phyloP scores from a whole-genome alignment of 30 jellyfish, hydroid and myxozoan genomes.

The Pseudorhiza aurosa region DNA sequence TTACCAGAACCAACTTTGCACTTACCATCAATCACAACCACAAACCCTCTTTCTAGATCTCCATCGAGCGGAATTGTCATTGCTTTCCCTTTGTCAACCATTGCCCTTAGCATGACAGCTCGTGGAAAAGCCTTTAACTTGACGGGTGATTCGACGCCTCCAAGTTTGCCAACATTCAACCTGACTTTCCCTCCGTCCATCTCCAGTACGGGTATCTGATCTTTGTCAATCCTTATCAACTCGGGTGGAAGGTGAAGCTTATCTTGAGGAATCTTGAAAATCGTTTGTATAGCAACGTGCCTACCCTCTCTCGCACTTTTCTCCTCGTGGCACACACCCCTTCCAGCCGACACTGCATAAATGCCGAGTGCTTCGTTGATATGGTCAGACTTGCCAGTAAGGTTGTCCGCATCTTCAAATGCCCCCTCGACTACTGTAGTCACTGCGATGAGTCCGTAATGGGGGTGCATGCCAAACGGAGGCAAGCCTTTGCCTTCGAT shows the following conservation, averaged over 20 bases:
- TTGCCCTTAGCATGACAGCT: slow-evolving; percentile 50
- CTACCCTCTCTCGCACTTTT: slow-evolving; percentile 33
- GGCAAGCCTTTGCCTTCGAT: slow-evolving; percentile 47
- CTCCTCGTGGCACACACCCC: slow-evolving; percentile 58
- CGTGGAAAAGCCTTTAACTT: slow-evolving; percentile 48
- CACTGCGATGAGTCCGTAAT: slow-evolving; percentile 49
- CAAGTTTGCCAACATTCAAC: slow-evolving; percentile 39
- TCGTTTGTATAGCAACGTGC: slow-evolving; percentile 40
- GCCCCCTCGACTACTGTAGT: slow-evolving; percentile 48
- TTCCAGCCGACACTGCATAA: slow-evolving; percentile 55
- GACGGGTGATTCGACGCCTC: slow-evolving; percentile 51
- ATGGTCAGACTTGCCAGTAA: slow-evolving; percentile 22
- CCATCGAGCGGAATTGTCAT: slow-evolving; percentile 43
- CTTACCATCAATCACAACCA: slow-evolving; percentile 25
- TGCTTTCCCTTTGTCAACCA: slow-evolving; percentile 31
- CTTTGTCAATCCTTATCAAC: slow-evolving; percentile 15
- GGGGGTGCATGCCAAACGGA: slow-evolving; percentile 56
- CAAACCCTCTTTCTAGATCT: slow-evolving; percentile 46
- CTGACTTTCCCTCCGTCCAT: slow-evolving; percentile 42
- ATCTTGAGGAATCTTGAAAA: slow-evolving; percentile 41
- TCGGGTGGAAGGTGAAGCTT: slow-evolving; percentile 38
- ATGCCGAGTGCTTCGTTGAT: slow-evolving; percentile 40
- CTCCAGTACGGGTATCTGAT: slow-evolving; percentile 35
- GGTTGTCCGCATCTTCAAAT: slow-evolving; percentile 45
- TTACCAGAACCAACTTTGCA: slow-evolving; percentile 53